Evolutionary conservation across 2,888 invertebrate species (phyloP).

Genomic region (Andrena camellia): DNA sequence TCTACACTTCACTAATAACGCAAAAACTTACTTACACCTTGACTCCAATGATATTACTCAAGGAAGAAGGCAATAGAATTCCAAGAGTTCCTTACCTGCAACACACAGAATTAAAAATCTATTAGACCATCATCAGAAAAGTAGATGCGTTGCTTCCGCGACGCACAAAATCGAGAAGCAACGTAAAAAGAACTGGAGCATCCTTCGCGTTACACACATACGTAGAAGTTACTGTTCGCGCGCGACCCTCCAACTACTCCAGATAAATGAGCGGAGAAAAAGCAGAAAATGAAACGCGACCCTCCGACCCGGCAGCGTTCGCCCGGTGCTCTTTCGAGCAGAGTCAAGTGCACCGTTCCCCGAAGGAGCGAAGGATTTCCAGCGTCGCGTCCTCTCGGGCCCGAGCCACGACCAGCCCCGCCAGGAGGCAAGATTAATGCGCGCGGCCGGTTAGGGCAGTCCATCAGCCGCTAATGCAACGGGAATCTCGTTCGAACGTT

Average conservation of each 20-base stretch:
- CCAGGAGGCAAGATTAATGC: constrained; percentile 50
- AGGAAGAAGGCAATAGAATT: neutral
- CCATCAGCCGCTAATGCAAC: constrained; percentile 73
- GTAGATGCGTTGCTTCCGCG: too few relatives aligned
- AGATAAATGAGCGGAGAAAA: too few relatives aligned
- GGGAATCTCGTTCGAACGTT: constrained; percentile 80
- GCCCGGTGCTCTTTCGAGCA: neutral
- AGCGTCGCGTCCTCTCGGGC: neutral
- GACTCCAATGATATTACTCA: neutral
- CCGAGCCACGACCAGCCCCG: neutral
- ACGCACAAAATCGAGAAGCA: too few relatives aligned
- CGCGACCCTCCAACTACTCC: too few relatives aligned
- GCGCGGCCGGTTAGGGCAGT: constrained; percentile 36
- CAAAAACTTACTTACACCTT: neutral
- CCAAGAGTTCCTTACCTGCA: constrained; percentile 15
- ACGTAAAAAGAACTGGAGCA: too few relatives aligned
- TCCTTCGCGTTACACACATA: too few relatives aligned
- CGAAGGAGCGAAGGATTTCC: constrained; percentile 33
- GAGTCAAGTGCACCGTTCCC: constrained; percentile 35
- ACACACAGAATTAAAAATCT: neutral
- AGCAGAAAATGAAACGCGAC: neutral
- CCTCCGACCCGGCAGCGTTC: neutral
- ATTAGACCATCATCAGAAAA: too few relatives aligned
- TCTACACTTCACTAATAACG: neutral
- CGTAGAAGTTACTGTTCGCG: too few relatives aligned